Base-by-base conservation (phyloP, 2,888 invertebrate genomes). In the Leucophenga maculata region DNA sequence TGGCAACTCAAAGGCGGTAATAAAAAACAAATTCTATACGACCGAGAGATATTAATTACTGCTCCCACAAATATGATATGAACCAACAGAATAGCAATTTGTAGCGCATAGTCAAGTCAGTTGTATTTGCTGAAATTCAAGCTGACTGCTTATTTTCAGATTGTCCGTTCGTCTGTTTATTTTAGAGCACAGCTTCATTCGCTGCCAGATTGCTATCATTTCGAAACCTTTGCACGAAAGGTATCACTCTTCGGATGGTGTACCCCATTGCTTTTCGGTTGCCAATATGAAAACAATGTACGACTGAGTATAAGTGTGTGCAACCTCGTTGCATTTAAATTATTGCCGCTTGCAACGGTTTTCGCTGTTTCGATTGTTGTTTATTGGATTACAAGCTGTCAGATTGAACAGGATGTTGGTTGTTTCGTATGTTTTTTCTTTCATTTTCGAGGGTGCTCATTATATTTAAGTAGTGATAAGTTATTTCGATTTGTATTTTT, bases 331-430 rank as follows among this genome's bases (percentile, higher is more conserved):
- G 62, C 39, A 64, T 18, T 48, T 64, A 64, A 64, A 48, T 64
- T 64, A 64, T 64, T 64, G 62, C 62, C 22, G 46, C 62, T 48
- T 64, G 62, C 9, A 64, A 64, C 48, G 62, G 48, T 48, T 64
- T 64, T 64, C 46, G 62, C 20, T 48, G 26, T 48, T 64, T 46
- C 46, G 62, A 64, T 64, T 64, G 62, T 48, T 48, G 62, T 64
- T 64, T 64, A 64, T 64, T 16, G 26, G 48, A 16, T 60, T 22
- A 39, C 20, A 22, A 20, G 62, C 32, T 64, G 48, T 64, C 64
- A 46, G 64, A 64, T 64, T 64, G 50, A 50, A 50, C 50, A 50
- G 50, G 50, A 50, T 50, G 50, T 50, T 50, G 50, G 50, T 13
- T 18, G 14, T 18, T 50, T 39, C 39, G 3, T 18, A 50, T n/a